Base-by-base conservation (phyloP, 2,888 invertebrate genomes). In the Sesia bembeciformis region DNA sequence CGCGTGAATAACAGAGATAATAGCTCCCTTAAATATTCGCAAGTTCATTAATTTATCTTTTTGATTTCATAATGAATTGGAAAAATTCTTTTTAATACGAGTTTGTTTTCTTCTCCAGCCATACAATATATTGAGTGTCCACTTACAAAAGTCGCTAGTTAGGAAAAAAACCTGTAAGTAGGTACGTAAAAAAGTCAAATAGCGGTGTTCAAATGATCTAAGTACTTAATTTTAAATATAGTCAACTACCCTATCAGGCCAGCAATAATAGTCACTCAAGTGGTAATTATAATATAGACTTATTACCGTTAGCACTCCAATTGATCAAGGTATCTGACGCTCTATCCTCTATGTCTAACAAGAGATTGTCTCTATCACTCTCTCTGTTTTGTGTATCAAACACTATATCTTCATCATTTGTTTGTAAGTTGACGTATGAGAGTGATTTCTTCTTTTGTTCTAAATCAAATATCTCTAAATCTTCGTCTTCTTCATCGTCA, bases 401-500 rank as follows among this genome's bases (percentile, higher is more conserved):
- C 0, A 85, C 84, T 38, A 86, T 58, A 49, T 87, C 86, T 54
- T 85, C 84, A 56, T 88, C 88, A 51, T 81, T 80, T 0, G 74
- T 70, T 64, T 87, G 81, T 5, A 88, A 66, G 58, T 87, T 89
- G 0, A 88, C 86, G 58, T 88, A 88, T 0, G 89, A 88, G 3
- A 87, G 60, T 42, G 87, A 84, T 55, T 86, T 86, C 56, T 81
- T 86, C 62, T 86, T 88, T 58, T 87, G 84, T 62, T 81, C 86
- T 40, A 90, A 64, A 60, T 90, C 90, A 60, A 90, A 90, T 65
- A 90, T 89, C 61, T 90, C 90, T 40, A 90, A 63, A 56, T 90
- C 90, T 40, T 89, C 90, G 52, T 90, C 90, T 4, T 89, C 86
- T 40, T 89, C 88, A 3, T 90, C 90, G 52, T 90, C 90, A 0